phyloP scores from a whole-genome alignment of 1,140 invertebrate species.

The Drosophila novamexicana region DNA sequence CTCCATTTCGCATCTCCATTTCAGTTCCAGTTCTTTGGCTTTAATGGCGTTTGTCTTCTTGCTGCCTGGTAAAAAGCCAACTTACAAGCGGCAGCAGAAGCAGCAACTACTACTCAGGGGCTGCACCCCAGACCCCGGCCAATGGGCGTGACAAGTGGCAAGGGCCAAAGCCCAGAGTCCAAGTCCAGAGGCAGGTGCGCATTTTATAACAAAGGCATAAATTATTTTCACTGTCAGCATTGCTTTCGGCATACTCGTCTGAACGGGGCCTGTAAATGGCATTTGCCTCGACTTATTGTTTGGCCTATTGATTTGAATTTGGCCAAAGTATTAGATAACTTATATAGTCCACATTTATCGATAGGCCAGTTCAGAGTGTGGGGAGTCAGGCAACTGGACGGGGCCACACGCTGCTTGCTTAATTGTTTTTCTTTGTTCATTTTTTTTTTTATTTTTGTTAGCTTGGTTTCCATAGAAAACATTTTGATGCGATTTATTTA shows the following conservation, averaged over 20 bases:
- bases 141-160: slow-evolving; percentile 39
- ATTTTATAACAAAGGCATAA: slow-evolving; percentile 79
- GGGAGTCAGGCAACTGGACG: not conserved
- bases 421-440: slow-evolving; percentile 21
- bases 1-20: slow-evolving; percentile 21
- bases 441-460: not conserved
- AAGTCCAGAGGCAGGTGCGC: slow-evolving; percentile 56
- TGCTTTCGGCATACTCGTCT: slow-evolving; percentile 44
- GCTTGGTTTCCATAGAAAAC: slow-evolving; percentile 35
- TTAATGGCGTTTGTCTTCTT: slow-evolving; percentile 58
- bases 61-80: slow-evolving; percentile 54
- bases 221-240: slow-evolving; percentile 81
- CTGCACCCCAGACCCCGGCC: slow-evolving; percentile 20
- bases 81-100: slow-evolving; percentile 13
- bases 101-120: slow-evolving; percentile 18
- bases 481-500: slow-evolving; percentile 34
- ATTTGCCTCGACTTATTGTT: slow-evolving; percentile 74
- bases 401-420: slow-evolving; percentile 11
- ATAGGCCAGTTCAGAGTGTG: not conserved
- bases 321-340: slow-evolving; percentile 66
- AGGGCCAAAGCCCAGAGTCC: slow-evolving; percentile 11
- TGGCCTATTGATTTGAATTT: slow-evolving; percentile 79
- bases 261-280: slow-evolving; percentile 36
- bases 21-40: slow-evolving; percentile 55
- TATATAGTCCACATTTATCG: slow-evolving; percentile 34